Evolutionary conservation across 2,113 vertebrate species (phyloP).

Genomic region (Thinocorus orbignyianus): DNA sequence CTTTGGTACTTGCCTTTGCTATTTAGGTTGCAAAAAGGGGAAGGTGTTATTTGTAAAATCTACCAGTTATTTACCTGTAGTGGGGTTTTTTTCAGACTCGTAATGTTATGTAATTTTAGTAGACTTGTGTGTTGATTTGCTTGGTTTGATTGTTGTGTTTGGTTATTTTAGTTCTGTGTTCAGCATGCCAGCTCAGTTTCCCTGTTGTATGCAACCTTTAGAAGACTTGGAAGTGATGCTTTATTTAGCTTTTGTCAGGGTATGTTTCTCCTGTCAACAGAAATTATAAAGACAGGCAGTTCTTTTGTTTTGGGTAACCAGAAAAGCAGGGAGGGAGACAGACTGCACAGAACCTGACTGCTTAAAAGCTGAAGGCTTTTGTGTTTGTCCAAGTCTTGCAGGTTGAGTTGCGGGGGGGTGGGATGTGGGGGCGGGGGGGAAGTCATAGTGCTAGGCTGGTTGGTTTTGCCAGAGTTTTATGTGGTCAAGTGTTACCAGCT

Average conservation of each 20-base stretch:
- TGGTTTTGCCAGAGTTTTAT: background rate
- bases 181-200: background rate
- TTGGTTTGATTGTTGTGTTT: background rate
- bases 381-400: background rate
- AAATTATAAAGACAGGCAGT: background rate
- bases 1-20: background rate
- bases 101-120: background rate
- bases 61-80: background rate
- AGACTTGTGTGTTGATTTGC: background rate
- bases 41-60: background rate
- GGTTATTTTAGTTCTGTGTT: background rate
- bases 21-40: background rate
- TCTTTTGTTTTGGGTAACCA: background rate
- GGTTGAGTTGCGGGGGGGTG: background rate
- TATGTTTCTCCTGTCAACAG: background rate
- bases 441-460: background rate
- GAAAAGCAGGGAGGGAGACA: background rate
- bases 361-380: background rate
- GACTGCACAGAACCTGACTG: background rate
- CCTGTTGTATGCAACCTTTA: background rate
- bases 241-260: background rate
- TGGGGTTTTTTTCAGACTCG: background rate
- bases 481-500: background rate
- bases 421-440: fast-evolving
- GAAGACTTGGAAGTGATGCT: background rate